Evolutionary conservation across 2,797 vertebrate genomes (phyloP).

Genomic region (Ispidina picta): DNA sequence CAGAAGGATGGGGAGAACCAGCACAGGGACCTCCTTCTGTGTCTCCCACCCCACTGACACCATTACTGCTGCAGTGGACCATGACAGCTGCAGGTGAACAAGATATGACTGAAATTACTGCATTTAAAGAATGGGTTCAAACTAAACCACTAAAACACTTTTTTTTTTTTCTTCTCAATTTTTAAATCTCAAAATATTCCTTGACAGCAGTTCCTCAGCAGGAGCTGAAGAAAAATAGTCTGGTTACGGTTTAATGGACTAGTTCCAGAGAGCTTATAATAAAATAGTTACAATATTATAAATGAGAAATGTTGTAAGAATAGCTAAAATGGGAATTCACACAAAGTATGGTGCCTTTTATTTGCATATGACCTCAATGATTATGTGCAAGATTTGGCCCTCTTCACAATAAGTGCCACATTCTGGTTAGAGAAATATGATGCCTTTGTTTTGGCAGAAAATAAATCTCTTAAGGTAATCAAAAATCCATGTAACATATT

Average conservation of each 20-base stretch:
- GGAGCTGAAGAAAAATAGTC: slow-evolving; percentile 32
- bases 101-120: neutral
- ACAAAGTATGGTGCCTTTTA: slow-evolving; percentile 59
- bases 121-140: neutral
- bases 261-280: slow-evolving; percentile 31
- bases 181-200: neutral
- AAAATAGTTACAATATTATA: slow-evolving; percentile 44
- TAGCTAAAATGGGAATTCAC: slow-evolving; percentile 59
- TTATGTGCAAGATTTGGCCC: slow-evolving; percentile 77
- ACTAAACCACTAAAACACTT: neutral
- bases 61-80: neutral
- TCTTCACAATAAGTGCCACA: slow-evolving; percentile 54
- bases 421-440: slow-evolving; percentile 56
- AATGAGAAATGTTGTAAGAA: slow-evolving; percentile 42
- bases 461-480: slow-evolving; percentile 64
- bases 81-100: neutral
- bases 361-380: slow-evolving; percentile 72
- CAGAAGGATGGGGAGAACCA: neutral
- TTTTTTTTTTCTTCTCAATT: neutral
- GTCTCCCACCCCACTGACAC: neutral
- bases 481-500: slow-evolving; percentile 48
- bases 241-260: neutral
- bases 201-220: slow-evolving; percentile 30
- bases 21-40: neutral
- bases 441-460: slow-evolving; percentile 69